A percentile compares a stretch with the other conserved stretches of the same genome.
phyloP scores from a whole-genome alignment of 2,888 invertebrate species.

The Macrosoma leucophasiata region DNA sequence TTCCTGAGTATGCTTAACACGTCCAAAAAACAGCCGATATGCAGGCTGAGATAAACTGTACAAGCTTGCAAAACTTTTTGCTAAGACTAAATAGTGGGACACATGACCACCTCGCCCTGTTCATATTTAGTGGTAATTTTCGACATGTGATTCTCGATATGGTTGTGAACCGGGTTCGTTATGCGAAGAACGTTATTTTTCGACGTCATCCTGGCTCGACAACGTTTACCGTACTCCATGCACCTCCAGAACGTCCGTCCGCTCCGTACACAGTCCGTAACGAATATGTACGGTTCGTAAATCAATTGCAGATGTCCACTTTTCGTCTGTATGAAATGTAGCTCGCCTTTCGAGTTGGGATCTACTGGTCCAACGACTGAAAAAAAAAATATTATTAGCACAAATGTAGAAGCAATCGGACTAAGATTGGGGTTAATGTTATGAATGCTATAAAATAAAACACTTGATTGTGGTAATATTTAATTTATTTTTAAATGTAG shows the following conservation, averaged over 20 bases:
- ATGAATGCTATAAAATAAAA: too few species aligned
- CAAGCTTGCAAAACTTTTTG: not conserved
- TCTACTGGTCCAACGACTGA: conserved; percentile 28
- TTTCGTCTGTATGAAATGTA: conserved; percentile 70
- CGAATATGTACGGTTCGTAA: conserved; percentile 67
- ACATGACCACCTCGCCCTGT: conserved; percentile 63
- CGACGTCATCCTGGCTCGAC: conserved; percentile 67
- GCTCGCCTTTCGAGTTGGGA: conserved; percentile 51
- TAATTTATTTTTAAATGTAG: too few species aligned
- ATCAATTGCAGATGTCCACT: conserved; percentile 68
- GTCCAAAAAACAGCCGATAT: too few species aligned
- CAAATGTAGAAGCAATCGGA: too few species aligned
- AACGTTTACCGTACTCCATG: conserved; percentile 67
- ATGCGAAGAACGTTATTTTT: conserved; percentile 62
- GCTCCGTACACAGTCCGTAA: conserved; percentile 68
- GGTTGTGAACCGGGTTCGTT: conserved; percentile 67
- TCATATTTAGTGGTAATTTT: conserved; percentile 65
- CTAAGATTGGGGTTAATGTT: too few species aligned
- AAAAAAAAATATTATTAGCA: too few species aligned
- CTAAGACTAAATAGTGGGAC: conserved; percentile 50
- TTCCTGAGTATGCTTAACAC: too few species aligned
- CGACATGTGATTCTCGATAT: conserved; percentile 55
- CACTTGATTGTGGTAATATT: too few species aligned
- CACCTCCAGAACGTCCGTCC: conserved; percentile 71
- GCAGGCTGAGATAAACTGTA: too few species aligned